Evolutionary conservation across 2,888 invertebrate genomes (phyloP).

Genomic region (Plusia festucae): DNA sequence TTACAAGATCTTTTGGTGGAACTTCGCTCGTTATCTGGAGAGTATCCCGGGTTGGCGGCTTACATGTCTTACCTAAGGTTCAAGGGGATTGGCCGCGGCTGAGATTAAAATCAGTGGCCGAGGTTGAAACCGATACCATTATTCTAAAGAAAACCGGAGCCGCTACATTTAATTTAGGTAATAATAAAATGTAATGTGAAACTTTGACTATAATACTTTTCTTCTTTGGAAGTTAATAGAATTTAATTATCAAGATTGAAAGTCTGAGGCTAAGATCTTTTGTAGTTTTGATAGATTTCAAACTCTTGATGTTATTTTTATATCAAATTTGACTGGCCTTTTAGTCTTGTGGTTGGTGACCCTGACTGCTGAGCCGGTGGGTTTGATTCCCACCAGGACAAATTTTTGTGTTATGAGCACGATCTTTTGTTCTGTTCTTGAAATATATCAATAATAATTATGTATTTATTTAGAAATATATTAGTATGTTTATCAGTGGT

Average conservation of each 20-base stretch:
- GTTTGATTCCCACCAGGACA: too few species aligned
- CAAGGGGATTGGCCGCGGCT: conserved; percentile 44
- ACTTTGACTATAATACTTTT: not conserved
- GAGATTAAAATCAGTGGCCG: conserved; percentile 49
- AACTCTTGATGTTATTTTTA: not conserved
- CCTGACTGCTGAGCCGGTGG: too few species aligned
- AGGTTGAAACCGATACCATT: conserved; percentile 44
- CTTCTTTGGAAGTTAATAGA: not conserved
- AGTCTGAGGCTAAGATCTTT: not conserved
- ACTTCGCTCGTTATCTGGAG: conserved; percentile 69
- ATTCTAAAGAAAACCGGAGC: conserved; percentile 40
- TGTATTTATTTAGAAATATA: too few species aligned
- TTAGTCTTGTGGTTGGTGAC: too few species aligned
- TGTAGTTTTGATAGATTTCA: not conserved
- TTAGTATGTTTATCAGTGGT: too few species aligned
- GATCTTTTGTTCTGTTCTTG: too few species aligned
- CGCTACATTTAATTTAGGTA: conserved; percentile 43
- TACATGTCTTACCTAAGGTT: conserved; percentile 59
- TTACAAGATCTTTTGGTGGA: conserved; percentile 68
- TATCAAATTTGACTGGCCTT: not conserved
- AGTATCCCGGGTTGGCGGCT: conserved; percentile 60
- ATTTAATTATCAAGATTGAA: not conserved
- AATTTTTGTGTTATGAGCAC: too few species aligned
- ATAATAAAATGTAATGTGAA: conserved; percentile 21
- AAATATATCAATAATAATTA: too few species aligned